A percentile compares a stretch with the other conserved stretches of the same genome.
Conservation (phyloP, 2,888 invertebrate species). For the Apamea epomidion region DNA sequence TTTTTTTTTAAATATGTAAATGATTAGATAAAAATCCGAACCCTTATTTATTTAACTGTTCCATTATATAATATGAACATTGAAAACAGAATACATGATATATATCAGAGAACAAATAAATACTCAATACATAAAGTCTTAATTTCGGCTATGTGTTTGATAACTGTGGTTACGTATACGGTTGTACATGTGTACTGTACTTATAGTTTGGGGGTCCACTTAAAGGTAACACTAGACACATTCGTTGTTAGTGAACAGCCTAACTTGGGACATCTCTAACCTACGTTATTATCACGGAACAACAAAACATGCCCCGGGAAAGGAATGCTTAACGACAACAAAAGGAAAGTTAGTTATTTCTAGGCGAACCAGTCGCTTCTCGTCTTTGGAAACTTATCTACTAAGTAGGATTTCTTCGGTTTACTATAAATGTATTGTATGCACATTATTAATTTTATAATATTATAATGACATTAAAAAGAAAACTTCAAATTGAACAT, state of each 20-base stretch:
- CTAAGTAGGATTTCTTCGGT: constrained; percentile 75
- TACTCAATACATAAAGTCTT: constrained; percentile 54
- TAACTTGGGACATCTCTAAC: constrained; percentile 80
- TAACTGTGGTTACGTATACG: constrained; percentile 54
- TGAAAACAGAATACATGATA: constrained; percentile 75
- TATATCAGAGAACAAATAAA: constrained; percentile 61
- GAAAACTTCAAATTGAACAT: constrained; percentile 58
- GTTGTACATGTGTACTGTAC: constrained; percentile 37
- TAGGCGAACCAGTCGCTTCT: constrained; percentile 82
- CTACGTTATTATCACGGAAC: constrained; percentile 56
- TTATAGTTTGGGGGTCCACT: constrained; percentile 63
- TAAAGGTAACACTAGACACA: constrained; percentile 81
- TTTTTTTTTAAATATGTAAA: constrained; percentile 68
- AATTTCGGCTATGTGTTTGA: constrained; percentile 55
- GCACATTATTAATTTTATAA: constrained; percentile 56
- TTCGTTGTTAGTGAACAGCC: constrained; percentile 89
- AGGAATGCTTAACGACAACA: constrained; percentile 49
- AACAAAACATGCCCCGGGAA: constrained; percentile 55
- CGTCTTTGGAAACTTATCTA: constrained; percentile 74
- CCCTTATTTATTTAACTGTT: constrained; percentile 83
- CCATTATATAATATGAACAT: constrained; percentile 72
- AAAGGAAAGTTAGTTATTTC: constrained; percentile 63
- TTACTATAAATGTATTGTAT: constrained; percentile 70
- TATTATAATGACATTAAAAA: constrained; percentile 61
- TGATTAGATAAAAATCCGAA: constrained; percentile 83